Base-by-base conservation (phyloP, 2,888 invertebrate genomes). In the Pediacus dermestoides region DNA sequence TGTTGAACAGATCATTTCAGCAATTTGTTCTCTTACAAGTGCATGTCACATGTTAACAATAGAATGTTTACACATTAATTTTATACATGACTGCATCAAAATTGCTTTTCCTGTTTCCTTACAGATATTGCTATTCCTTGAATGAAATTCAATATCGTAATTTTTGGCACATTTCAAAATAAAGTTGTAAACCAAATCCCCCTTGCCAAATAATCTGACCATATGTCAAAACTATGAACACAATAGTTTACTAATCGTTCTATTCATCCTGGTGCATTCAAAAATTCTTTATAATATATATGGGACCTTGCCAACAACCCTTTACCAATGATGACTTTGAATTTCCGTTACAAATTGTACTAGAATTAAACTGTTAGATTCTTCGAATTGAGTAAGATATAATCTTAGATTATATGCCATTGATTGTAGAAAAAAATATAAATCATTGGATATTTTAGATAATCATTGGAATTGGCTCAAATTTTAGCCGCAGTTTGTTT, bases 241-340 rank as follows among this genome's bases (percentile, higher is more conserved):
- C 51, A 53, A 53, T 52, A 25, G 41, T 15, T 4, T 28, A 40
- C 53, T 52, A 53, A 53, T 50, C 53, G 51, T 44, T 50, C 51
- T 47, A 39, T 53, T 53, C 39, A 41, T 6, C 9, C 15, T 9
- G 40, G 31, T 32, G 27, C 30, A 33, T 38, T 37, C 27, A 34
- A 39, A 42, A 28, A 35, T 42, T 36, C 28, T 38, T 38, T 18
- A 30, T 7, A 7, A 18, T 18, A 18, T 7, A 18, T 7, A 18
- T 18, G n/a, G 6, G 6, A 18, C 6, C n/a, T 7, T 18, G 21
- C 8, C 27, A 25, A 28, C 34, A 46, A 46, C 46, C 46, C 46
- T 46, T 46, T 46, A 46, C 35, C 18, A 25, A 37, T 25, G 43
- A 46, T 46, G 46, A 46, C 46, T 46, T 46, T 35, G 42, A 40